These are phyloP conservation scores for Buceros bicornis DNA, from an alignment of 2,797 vertebrate genomes.

Conservation along the genomic window DNA sequence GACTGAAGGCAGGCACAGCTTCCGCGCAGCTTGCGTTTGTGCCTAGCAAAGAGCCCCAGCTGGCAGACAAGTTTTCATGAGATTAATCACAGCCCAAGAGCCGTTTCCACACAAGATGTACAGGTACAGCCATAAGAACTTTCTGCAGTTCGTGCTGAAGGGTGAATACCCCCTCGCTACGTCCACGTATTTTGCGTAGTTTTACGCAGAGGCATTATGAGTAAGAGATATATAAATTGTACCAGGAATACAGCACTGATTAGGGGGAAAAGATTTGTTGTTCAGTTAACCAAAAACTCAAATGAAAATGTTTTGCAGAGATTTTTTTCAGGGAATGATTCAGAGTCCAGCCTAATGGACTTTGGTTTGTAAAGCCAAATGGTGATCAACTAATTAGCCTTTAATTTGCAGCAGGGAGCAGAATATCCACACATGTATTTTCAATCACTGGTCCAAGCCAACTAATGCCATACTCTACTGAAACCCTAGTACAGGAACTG, in stretches of 20 bases:
- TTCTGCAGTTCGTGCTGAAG: not conserved
- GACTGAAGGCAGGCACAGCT: not conserved
- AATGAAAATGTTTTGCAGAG: not conserved
- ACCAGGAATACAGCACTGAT: not conserved
- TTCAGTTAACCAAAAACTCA: not conserved
- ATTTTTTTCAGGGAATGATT: not conserved
- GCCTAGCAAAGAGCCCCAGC: not conserved
- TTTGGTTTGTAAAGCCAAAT: not conserved
- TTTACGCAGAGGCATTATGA: not conserved
- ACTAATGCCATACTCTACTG: not conserved
- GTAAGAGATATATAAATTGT: not conserved
- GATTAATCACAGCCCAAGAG: not conserved
- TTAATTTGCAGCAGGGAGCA: not conserved
- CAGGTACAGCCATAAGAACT: not conserved
- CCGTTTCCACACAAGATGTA: not conserved
- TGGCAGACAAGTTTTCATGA: not conserved
- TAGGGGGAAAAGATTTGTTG: not conserved
- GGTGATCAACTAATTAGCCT: not conserved
- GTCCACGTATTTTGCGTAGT: not conserved
- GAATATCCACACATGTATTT: not conserved
- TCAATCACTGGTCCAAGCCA: not conserved
- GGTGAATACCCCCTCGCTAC: fast-evolving
- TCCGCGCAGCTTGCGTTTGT: not conserved
- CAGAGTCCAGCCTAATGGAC: not conserved
- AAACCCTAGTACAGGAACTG: not conserved